phyloP scores from a whole-genome alignment of 2,888 invertebrate species.

The Agapostemon virescens region DNA sequence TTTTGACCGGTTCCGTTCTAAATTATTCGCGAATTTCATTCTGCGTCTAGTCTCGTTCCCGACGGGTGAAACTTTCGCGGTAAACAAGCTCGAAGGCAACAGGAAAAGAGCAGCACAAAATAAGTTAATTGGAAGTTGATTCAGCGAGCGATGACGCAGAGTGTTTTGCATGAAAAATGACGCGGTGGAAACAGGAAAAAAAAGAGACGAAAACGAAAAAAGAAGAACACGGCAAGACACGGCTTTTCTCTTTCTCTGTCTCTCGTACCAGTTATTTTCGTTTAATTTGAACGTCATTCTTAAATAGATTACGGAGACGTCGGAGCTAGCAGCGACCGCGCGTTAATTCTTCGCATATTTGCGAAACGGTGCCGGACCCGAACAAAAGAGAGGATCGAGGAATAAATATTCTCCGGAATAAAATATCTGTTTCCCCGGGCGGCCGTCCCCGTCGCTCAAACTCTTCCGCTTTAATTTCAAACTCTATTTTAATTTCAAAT shows the following conservation, averaged over 20 bases:
- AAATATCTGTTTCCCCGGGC: constrained; percentile 27
- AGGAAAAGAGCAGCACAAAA: constrained; percentile 21
- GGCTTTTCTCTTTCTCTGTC: no score
- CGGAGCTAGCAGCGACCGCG: not conserved
- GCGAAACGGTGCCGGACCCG: not conserved
- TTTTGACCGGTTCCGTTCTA: not conserved
- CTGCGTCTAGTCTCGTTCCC: not conserved
- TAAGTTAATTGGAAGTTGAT: constrained; percentile 11
- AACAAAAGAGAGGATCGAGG: constrained; percentile 17
- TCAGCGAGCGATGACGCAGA: constrained; percentile 1
- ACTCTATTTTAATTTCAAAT: constrained; percentile 57
- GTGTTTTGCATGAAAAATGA: not conserved
- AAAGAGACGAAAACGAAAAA: no score
- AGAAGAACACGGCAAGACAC: not conserved
- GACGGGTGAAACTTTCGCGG: not conserved
- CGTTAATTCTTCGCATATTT: not conserved
- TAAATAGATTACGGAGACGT: not conserved
- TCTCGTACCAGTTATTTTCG: not conserved
- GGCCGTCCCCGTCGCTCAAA: not conserved
- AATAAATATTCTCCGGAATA: constrained; percentile 42
- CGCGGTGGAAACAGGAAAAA: no score
- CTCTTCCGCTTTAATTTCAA: constrained; percentile 40
- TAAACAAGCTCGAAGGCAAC: not conserved
- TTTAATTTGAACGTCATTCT: not conserved
- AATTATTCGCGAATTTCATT: not conserved